Evolutionary conservation across 2,113 vertebrate species (phyloP), one percentile per base, ranked within the genome.

Genomic region (Merops nubicus): DNA sequence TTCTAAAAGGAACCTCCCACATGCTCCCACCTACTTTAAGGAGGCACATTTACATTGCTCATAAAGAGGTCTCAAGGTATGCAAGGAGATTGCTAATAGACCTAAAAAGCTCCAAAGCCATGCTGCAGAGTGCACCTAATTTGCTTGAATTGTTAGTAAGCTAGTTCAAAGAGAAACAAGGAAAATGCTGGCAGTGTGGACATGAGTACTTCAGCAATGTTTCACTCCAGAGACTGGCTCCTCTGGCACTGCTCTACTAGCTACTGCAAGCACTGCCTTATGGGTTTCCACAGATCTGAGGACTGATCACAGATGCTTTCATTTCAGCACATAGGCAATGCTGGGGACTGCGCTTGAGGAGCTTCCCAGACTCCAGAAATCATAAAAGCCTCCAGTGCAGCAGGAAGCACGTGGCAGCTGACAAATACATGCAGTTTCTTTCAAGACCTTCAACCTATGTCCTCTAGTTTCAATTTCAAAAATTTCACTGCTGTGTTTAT

Each of bases 381-480:
- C 38, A 75, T 50, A 18, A 34, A 94, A 57, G 28, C 15, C 22
- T 73, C 16, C 31, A 40, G 53, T 31, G 26, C 10, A 60, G 51
- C 0, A 0, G 20, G 23, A 23, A 26, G 26, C 8, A 29, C 1
- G 9, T 34, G 33, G 38, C 18, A 62, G 28, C 3, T 40, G 22
- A 53, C 21, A 90, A 62, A 0, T 9, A 4, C 25, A 12, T 28
- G 20, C 1, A 48, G 45, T 29, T 81, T 63, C n/a, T 80, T 69
- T n/a, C n/a, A n/a, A n/a, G n/a, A n/a, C n/a, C n/a, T 80, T 29
- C 13, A 42, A 33, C 16, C 47, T 23, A 33, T 10, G 8, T 15
- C 7, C 75, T 42, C 50, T 15, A 29, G 25, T 62, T 86, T 83
- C 59, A 90, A 33, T 42, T 80, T 62, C 7, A 77, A 81, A 92